Conservation (phyloP, 1,140 invertebrate species). For the Drosophila bocqueti region DNA sequence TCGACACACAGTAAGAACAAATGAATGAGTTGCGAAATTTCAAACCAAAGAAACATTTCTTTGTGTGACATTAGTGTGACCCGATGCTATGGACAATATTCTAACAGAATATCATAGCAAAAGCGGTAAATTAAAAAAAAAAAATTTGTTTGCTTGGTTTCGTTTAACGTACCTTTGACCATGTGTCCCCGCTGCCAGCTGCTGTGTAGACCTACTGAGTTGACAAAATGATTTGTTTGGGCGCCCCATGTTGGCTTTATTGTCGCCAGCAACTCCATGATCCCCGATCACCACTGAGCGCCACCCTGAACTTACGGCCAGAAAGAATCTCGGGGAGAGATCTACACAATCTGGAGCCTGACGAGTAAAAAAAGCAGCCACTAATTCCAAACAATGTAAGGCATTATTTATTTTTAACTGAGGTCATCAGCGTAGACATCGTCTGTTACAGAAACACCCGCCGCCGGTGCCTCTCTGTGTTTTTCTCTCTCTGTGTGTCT, state of each 20-base stretch:
- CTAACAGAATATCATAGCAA: too few relatives aligned
- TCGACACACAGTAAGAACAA: too few relatives aligned
- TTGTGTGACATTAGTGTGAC: too few relatives aligned
- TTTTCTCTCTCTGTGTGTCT: slow-evolving; percentile 11
- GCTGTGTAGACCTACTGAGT: slow-evolving; percentile 46
- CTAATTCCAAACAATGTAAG: slow-evolving; percentile 82
- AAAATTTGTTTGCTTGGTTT: too few relatives aligned
- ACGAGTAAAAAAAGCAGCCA: slow-evolving; percentile 60
- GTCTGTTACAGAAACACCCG: slow-evolving; percentile 56
- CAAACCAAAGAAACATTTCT: too few relatives aligned
- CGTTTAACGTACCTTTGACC: too few relatives aligned
- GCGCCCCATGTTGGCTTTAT: slow-evolving; percentile 40
- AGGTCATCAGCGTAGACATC: slow-evolving; percentile 71
- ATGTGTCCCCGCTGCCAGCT: slow-evolving; percentile 56
- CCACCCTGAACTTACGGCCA: slow-evolving; percentile 73
- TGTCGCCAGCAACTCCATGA: slow-evolving; percentile 27
- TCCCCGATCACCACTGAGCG: slow-evolving; percentile 55
- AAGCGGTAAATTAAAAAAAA: too few relatives aligned
- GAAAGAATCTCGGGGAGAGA: slow-evolving; percentile 20
- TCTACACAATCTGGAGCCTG: slow-evolving; percentile 51
- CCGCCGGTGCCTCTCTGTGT: slow-evolving; percentile 19
- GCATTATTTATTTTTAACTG: slow-evolving; percentile 83
- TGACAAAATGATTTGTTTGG: slow-evolving; percentile 78
- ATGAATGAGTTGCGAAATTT: too few relatives aligned
- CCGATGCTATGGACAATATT: too few relatives aligned